Evolutionary conservation across 2,888 invertebrate genomes (phyloP).

Genomic region (Heliconius charithonia): DNA sequence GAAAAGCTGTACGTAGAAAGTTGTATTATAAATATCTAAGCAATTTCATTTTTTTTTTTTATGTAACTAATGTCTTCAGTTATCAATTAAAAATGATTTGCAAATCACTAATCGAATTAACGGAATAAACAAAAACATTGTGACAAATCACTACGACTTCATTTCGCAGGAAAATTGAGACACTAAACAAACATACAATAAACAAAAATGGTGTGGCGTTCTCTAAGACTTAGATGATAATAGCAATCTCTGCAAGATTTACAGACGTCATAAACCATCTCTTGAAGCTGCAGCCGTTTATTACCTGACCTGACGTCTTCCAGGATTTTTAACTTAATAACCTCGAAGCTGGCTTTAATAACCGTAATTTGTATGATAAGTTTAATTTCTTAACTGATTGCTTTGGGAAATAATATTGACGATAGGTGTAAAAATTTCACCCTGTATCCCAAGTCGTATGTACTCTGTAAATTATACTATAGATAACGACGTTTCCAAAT

Average conservation of each 20-base stretch:
- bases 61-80: no score
- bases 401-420: background rate
- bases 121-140: background rate
- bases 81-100: no score
- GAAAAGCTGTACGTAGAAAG: no score
- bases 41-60: no score
- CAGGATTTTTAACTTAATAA: constrained; percentile 40
- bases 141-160: background rate
- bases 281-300: constrained; percentile 28
- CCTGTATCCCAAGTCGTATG: no score
- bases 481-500: background rate
- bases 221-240: constrained; percentile 5
- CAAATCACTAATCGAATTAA: no score
- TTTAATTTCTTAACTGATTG: constrained; percentile 5
- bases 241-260: constrained; percentile 33
- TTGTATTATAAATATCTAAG: no score
- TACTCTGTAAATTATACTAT: background rate
- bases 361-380: constrained; percentile 20
- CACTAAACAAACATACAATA: background rate
- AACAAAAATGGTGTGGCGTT: background rate
- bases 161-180: background rate
- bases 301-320: constrained; percentile 37
- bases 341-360: constrained; percentile 26
- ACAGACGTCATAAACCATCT: constrained; percentile 32
- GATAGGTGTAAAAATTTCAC: background rate